A percentile compares a stretch with the other conserved stretches of the same genome.
phyloP scores from a whole-genome alignment of 30 jellyfish, hydroid and myxozoan species.

The Sanderia malayensis region DNA sequence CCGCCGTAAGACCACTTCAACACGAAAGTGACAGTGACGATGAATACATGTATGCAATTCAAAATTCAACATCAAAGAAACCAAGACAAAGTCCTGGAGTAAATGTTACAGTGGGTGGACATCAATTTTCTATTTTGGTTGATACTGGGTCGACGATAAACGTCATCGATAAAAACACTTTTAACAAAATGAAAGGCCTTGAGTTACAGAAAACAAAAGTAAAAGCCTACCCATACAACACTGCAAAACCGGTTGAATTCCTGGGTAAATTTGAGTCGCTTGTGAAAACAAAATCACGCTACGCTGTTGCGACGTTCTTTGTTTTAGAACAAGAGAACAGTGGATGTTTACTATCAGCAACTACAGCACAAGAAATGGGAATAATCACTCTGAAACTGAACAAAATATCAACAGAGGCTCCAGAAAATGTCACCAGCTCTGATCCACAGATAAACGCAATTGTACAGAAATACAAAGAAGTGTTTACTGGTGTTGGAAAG shows the following conservation, averaged over 20 bases:
- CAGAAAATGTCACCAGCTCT: slow-evolving; percentile 4
- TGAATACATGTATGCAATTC: neutral
- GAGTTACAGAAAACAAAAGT: neutral
- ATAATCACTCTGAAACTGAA: neutral
- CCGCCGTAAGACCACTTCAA: neutral
- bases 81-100: neutral
- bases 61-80: neutral
- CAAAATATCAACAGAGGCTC: neutral
- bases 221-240: slow-evolving; percentile 5
- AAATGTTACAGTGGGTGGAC: neutral
- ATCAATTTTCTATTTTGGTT: neutral
- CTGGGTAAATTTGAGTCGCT: neutral
- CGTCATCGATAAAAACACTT: slow-evolving; percentile 2
- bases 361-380: slow-evolving; percentile 3
- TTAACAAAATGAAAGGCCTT: neutral
- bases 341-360: neutral
- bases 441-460: slow-evolving; percentile 1
- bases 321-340: slow-evolving; percentile 10
- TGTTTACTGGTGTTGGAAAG: slow-evolving; percentile 12
- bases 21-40: slow-evolving; percentile 1
- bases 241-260: neutral
- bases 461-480: slow-evolving; percentile 5
- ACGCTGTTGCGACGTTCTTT: slow-evolving; percentile 8
- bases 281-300: neutral
- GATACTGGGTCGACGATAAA: slow-evolving; percentile 13